These are phyloP conservation scores for Oasisia sp. DNA, from an alignment of 2,888 invertebrate genomes.

Conservation along the genomic window DNA sequence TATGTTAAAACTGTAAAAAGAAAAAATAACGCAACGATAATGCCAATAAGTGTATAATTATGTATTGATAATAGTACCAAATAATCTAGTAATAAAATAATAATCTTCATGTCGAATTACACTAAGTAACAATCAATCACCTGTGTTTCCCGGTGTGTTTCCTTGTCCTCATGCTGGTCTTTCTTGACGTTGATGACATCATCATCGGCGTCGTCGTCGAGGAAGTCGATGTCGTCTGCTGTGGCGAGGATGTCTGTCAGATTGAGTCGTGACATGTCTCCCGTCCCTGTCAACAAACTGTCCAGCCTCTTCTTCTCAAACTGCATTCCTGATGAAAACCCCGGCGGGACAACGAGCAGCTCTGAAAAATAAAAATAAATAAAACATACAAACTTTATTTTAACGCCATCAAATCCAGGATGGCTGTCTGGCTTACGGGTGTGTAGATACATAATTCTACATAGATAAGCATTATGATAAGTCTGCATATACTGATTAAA, in stretches of 20 bases:
- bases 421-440: no score
- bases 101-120: no score
- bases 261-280: slow-evolving; percentile 27
- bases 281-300: slow-evolving; percentile 68
- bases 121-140: background rate
- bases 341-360: slow-evolving; percentile 75
- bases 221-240: slow-evolving; percentile 42
- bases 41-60: no score
- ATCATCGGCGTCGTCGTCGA: slow-evolving; percentile 28
- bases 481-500: no score
- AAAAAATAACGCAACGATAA: no score
- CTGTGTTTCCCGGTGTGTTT: background rate
- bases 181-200: background rate
- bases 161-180: slow-evolving; percentile 22
- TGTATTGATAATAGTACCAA: no score
- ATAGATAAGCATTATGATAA: no score
- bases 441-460: no score
- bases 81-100: no score
- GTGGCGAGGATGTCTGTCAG: slow-evolving; percentile 47
- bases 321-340: slow-evolving; percentile 69
- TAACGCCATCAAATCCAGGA: no score
- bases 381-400: no score
- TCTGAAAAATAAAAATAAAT: slow-evolving; percentile 63
- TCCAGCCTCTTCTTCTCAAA: slow-evolving; percentile 68
- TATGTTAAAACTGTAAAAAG: no score